Evolutionary conservation across 1,140 invertebrate genomes (phyloP).

Genomic region (Musca domestica): DNA sequence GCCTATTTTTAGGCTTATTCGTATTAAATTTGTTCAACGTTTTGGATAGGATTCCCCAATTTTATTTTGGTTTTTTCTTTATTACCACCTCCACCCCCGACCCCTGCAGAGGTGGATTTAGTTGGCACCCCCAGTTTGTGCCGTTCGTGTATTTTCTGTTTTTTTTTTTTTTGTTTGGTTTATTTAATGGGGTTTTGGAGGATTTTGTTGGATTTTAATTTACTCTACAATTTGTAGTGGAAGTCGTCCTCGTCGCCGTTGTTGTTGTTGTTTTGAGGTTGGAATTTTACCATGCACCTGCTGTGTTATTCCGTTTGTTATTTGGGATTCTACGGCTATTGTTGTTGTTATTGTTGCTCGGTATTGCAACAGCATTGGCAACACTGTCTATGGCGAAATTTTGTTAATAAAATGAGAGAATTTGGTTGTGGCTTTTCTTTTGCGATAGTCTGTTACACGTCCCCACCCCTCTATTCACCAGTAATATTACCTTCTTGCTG

Average conservation of each 20-base stretch:
- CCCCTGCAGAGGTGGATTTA: too few relatives aligned
- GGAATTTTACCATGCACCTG: conserved; percentile 9
- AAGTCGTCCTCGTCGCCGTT: too few relatives aligned
- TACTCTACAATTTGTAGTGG: conserved; percentile 3
- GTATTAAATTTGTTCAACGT: conserved; percentile 2
- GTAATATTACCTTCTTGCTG: too few relatives aligned
- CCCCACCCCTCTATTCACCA: too few relatives aligned
- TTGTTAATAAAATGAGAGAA: conserved; percentile 13
- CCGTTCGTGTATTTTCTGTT: too few relatives aligned
- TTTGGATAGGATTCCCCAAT: too few relatives aligned
- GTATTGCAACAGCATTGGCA: too few relatives aligned
- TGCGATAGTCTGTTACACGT: background rate
- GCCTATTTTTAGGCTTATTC: conserved; percentile 16
- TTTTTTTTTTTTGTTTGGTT: background rate
- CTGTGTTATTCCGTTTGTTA: background rate
- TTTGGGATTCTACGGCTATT: background rate
- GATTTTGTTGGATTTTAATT: conserved; percentile 20
- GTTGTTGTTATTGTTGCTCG: background rate
- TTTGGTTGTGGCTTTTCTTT: background rate
- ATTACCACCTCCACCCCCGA: too few relatives aligned
- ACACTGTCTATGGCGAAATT: background rate
- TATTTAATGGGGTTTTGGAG: background rate
- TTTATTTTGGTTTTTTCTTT: too few relatives aligned
- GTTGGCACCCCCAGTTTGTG: too few relatives aligned
- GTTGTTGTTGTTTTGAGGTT: conserved; percentile 1